These are phyloP conservation scores for Taxidea taxus DNA, from an alignment of 2,113 vertebrate genomes.

Conservation along the genomic window DNA sequence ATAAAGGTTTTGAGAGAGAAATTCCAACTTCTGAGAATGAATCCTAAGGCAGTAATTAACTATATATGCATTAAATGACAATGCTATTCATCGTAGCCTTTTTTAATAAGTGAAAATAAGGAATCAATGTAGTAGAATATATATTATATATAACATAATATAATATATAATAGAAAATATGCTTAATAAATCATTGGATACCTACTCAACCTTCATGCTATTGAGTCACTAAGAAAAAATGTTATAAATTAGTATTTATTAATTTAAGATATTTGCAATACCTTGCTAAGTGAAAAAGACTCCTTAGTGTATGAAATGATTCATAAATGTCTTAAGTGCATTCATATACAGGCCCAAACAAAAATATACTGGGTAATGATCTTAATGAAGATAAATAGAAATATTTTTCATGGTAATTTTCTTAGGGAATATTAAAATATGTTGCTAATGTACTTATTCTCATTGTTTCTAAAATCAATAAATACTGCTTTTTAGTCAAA, in stretches of 20 bases:
- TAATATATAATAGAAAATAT: background rate
- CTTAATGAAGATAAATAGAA: background rate
- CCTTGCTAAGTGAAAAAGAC: background rate
- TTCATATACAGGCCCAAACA: background rate
- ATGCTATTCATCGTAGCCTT: background rate
- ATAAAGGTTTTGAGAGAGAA: background rate
- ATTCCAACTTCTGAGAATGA: background rate
- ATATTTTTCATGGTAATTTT: background rate
- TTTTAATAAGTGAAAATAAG: background rate
- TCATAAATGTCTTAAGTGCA: background rate
- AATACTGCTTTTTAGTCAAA: background rate
- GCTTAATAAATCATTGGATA: background rate
- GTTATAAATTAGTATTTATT: background rate
- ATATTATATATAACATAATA: no score
- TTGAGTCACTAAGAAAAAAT: background rate
- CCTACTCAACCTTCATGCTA: background rate
- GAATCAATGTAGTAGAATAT: background rate
- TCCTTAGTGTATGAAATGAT: background rate
- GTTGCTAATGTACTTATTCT: background rate
- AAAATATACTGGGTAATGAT: background rate
- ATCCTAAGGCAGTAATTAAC: background rate
- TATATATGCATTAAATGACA: background rate
- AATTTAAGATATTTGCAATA: background rate
- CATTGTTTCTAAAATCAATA: constrained; percentile 20
- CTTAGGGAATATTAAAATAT: background rate